Conservation (phyloP, 1,140 invertebrate species). For the Oreohelix idahoensis region DNA sequence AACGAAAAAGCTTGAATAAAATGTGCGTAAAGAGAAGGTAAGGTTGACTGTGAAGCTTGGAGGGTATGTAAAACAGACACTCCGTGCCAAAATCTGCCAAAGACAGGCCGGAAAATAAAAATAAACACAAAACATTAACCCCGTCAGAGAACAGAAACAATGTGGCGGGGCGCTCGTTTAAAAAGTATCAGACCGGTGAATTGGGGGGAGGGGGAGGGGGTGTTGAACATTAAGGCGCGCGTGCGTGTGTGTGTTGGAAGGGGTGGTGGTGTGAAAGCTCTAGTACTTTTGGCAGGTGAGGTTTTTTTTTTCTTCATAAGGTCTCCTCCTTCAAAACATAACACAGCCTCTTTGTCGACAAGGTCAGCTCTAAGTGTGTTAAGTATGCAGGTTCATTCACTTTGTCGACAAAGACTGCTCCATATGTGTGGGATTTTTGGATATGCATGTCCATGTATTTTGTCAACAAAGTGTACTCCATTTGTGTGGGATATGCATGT, state of each 20-base stretch:
- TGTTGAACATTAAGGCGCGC: background rate
- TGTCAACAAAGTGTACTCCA: no score
- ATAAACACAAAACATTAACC: slow-evolving; percentile 16
- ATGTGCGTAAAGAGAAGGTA: background rate
- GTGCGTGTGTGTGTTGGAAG: background rate
- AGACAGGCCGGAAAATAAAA: background rate
- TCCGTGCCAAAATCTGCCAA: background rate
- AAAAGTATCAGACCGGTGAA: slow-evolving; percentile 11
- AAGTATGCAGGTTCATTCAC: no score
- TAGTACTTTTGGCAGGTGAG: background rate
- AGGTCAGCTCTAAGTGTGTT: background rate
- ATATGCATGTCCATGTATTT: no score
- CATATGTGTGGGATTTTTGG: no score
- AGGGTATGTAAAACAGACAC: slow-evolving; percentile 11
- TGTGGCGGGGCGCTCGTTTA: background rate
- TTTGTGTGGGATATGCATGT: no score
- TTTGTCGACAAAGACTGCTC: no score
- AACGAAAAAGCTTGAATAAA: background rate
- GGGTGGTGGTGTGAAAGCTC: slow-evolving; percentile 7
- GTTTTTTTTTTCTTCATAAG: background rate
- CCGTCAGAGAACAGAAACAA: background rate
- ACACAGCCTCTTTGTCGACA: background rate
- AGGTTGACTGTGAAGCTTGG: background rate
- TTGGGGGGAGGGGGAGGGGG: no score
- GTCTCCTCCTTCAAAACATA: background rate